Conservation (phyloP, 2,888 invertebrate species). For the Amorpha juglandis region DNA sequence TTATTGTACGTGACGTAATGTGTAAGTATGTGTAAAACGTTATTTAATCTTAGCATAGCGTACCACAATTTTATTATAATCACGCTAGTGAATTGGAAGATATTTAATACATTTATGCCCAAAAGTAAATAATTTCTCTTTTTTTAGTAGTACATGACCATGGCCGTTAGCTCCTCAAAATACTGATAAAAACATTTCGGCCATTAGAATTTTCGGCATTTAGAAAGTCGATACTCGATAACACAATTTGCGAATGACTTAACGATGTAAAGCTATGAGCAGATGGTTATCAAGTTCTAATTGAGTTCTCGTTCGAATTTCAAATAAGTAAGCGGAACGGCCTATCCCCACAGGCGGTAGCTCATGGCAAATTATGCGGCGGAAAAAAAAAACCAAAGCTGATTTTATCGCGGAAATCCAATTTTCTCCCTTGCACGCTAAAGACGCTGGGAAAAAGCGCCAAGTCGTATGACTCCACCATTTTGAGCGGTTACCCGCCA, state of each 20-base stretch:
- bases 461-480: conserved; percentile 82
- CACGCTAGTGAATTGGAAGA: too few relatives aligned
- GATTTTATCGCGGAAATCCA: conserved; percentile 84
- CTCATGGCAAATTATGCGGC: conserved; percentile 73
- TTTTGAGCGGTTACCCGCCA: conserved; percentile 79
- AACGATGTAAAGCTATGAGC: conserved; percentile 34
- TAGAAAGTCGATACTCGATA: conserved; percentile 26
- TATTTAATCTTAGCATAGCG: too few relatives aligned
- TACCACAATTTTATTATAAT: too few relatives aligned
- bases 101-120: too few relatives aligned
- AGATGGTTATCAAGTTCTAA: conserved; percentile 63
- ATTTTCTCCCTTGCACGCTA: conserved; percentile 84
- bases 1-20: background rate
- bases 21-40: too few relatives aligned
- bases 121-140: too few relatives aligned
- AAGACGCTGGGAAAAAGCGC: conserved; percentile 83
- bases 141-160: too few relatives aligned
- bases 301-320: conserved; percentile 74
- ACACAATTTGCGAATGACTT: conserved; percentile 25
- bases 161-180: too few relatives aligned
- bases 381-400: conserved; percentile 77
- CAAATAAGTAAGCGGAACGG: conserved; percentile 68
- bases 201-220: conserved; percentile 6
- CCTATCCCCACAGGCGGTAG: conserved; percentile 60
- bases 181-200: background rate